Base-by-base conservation (phyloP, 2,888 invertebrate genomes). In the Chalcis sispes region DNA sequence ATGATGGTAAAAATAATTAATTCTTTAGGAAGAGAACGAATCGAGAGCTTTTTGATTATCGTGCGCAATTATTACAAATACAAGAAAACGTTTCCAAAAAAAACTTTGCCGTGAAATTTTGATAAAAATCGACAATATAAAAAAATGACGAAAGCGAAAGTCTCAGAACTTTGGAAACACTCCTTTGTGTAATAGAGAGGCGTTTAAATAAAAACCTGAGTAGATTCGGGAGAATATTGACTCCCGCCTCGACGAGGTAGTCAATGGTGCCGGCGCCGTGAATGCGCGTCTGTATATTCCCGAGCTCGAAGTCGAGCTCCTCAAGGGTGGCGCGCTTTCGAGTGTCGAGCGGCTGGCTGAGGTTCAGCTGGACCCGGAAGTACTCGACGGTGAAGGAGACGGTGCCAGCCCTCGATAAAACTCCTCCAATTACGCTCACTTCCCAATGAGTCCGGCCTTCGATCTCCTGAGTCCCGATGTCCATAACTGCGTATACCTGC, bases 221-320 rank as follows among this genome's bases (percentile, higher is more conserved):
- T 58, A 96, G 89, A 90, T 97, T 97, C 0, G 96, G 96, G 65
- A 96, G 84, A 59, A 96, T 90, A 86, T 97, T 97, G 0, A 96
- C 91, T 3, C 91, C 91, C 74, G 95, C 93, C 89, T 97, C 97
- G 77, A 96, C 90, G 0, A 94, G 85, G 84, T 96, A 96, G 89
- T 97, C 97, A 18, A 95, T 79, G 0, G 95, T 95, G n/a, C 97
- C 96, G 0, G 96, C 94, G 0, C 97, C 97, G 81, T 95, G 92
- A 82, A 94, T 94, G 25, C 95, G 91, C 4, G 95, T 92, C 88
- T 96, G 95, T 80, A 96, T 95, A 85, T 96, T 96, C 2, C 96
- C 96, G 79, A 96, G 87, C 86, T 95, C 95, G 66, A 96, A 89
- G 84, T 96, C 93, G 42, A 96, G 89, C 80, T 94, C 93, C 81